Conservation (phyloP, 2,888 invertebrate genomes). For the Eupithecia dodoneata region DNA sequence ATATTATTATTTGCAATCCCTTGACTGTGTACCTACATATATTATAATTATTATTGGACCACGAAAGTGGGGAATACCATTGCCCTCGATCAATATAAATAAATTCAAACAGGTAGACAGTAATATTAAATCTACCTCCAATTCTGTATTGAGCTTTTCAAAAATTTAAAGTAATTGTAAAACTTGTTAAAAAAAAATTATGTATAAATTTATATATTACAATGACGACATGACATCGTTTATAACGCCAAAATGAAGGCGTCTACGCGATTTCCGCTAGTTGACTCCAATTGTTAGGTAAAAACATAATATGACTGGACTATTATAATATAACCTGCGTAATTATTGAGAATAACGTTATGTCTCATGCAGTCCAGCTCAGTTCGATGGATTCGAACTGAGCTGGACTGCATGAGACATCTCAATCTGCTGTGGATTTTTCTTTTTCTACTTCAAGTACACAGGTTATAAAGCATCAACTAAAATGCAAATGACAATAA, state of each 20-base stretch:
- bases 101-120: background rate
- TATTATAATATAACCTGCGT: no score
- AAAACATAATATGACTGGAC: no score
- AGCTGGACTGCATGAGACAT: no score
- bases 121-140: background rate
- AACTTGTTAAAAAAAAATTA: background rate
- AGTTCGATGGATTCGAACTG: no score
- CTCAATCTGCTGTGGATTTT: background rate
- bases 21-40: background rate
- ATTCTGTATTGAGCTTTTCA: background rate
- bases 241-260: no score
- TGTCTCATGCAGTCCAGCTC: no score
- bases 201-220: no score
- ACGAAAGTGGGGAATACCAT: background rate
- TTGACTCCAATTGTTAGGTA: no score
- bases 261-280: no score
- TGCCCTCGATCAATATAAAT: background rate
- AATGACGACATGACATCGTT: no score
- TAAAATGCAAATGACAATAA: background rate
- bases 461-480: background rate
- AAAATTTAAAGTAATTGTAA: background rate
- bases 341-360: no score
- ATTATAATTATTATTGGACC: background rate
- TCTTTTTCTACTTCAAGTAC: background rate
- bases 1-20: background rate